A percentile compares a stretch with the other conserved stretches of the same genome.
Evolutionary conservation across 1,140 invertebrate species (phyloP).

Genomic region (Bombus superbus): DNA sequence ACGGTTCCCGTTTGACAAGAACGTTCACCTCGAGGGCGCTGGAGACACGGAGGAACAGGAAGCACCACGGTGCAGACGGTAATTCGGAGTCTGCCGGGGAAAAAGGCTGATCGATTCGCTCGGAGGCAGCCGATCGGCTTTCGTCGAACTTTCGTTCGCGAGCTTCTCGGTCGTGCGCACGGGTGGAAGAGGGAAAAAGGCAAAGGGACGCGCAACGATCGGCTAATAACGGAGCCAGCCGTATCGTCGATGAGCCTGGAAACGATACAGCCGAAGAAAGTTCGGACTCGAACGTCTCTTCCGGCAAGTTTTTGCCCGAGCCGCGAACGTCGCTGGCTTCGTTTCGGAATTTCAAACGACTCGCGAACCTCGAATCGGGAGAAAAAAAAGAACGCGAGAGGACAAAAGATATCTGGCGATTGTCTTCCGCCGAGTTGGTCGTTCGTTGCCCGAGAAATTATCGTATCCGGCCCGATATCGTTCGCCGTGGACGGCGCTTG

Average conservation of each 20-base stretch:
- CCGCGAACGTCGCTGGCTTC: neutral
- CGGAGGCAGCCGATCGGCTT: neutral
- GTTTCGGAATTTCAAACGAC: slow-evolving; percentile 49
- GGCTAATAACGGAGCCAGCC: neutral
- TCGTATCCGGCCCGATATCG: slow-evolving; percentile 31
- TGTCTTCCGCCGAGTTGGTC: slow-evolving; percentile 20
- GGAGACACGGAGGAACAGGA: slow-evolving; percentile 3
- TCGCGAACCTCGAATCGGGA: neutral
- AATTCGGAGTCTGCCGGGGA: neutral
- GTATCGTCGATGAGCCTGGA: slow-evolving; percentile 19
- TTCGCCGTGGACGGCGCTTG: neutral
- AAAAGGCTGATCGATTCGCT: slow-evolving; percentile 1
- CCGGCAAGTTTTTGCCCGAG: slow-evolving; percentile 20
- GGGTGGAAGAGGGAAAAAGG: neutral
- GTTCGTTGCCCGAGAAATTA: neutral
- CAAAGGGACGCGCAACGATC: neutral
- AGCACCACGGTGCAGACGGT: neutral
- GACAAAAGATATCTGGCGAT: slow-evolving; percentile 38
- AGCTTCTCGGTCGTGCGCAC: neutral
- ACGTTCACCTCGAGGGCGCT: neutral
- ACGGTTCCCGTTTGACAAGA: neutral
- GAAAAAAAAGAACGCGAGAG: slow-evolving; percentile 2
- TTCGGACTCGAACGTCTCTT: neutral
- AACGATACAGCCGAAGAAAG: slow-evolving; percentile 32
- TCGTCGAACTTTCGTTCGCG: neutral